Percentiles rank a stretch among this genome's conserved stretches.
Evolutionary conservation across 2,113 vertebrate genomes (phyloP).

Genomic region (Nothoprocta pentlandii): DNA sequence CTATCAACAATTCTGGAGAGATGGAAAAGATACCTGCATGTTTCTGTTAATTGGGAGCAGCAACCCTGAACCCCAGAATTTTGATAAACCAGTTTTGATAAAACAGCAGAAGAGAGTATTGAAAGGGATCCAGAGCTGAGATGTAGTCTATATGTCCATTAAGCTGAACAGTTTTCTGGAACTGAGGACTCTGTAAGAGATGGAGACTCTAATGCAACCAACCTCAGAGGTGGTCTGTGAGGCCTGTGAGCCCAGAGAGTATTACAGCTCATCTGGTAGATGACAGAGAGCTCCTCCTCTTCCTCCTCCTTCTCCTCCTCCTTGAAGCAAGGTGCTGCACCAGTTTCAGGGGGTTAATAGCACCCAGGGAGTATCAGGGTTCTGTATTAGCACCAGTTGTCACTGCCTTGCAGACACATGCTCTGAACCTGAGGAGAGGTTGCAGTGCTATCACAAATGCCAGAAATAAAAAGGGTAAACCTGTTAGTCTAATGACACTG

Average conservation of each 20-base stretch:
- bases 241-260: not conserved
- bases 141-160: not conserved
- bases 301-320: not conserved
- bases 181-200: not conserved
- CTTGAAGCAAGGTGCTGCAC: not conserved
- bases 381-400: not conserved
- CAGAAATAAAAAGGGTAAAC: not conserved
- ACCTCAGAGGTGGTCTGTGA: not conserved
- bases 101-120: accelerated
- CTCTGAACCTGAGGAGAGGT: not conserved
- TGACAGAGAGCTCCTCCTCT: not conserved
- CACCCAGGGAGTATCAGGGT: not conserved
- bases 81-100: not conserved
- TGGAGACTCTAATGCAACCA: not conserved
- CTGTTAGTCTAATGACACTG: not conserved
- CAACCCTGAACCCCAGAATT: not conserved
- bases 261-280: not conserved
- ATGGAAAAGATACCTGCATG: not conserved
- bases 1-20: not conserved
- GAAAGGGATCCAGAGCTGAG: not conserved
- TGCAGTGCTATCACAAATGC: not conserved
- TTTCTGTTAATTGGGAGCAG: not conserved
- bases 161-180: not conserved
- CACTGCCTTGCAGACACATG: not conserved
- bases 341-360: not conserved